Evolutionary conservation across 2,113 vertebrate species (phyloP), one percentile per base, ranked within the genome.

Genomic region (Leucoraja erinaceus): DNA sequence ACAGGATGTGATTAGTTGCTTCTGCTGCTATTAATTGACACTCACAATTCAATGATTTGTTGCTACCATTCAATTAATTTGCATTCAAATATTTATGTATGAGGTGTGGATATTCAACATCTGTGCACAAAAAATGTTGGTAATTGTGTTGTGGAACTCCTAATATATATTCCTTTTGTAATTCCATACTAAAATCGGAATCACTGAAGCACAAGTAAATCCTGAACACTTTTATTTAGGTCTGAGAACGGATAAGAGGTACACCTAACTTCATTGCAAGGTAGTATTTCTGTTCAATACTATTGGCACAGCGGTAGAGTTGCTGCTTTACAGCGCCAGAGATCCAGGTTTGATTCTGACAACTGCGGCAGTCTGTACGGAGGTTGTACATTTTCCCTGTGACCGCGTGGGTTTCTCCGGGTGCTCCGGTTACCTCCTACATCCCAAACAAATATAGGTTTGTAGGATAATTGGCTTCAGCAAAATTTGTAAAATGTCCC

Each of bases 41-140:
- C 95, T 95, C 95, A 96, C 96, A 96, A 96, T 95, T 96, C 96
- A 97, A 96, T 96, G 96, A 97, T 97, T 97, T 97, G 95, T 96
- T 96, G 96, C 96, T 95, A 95, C 94, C 94, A 94, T 96, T 95
- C 96, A 95, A 96, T 97, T 96, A 96, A 95, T 96, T 97, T 96
- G 94, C 94, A 94, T 95, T 94, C 94, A 88, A 95, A 94, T 93
- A 95, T 96, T 96, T 96, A 96, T 94, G 95, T 94, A 95, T 93
- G 95, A 94, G 95, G 95, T 95, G 93, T 95, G 93, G 94, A 96
- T 94, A 95, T 95, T 95, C 96, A 96, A 96, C 96, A 96, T 96
- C 96, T 96, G 96, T 95, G 96, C 94, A 10, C 68, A 91, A 47
- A 47, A 72, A 91, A 91, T 70, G 66, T 91, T 91, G 63, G 70